Evolutionary conservation across 92 coral and sea anemone species (phyloP).

Genomic region (Phenganax stokvisi): DNA sequence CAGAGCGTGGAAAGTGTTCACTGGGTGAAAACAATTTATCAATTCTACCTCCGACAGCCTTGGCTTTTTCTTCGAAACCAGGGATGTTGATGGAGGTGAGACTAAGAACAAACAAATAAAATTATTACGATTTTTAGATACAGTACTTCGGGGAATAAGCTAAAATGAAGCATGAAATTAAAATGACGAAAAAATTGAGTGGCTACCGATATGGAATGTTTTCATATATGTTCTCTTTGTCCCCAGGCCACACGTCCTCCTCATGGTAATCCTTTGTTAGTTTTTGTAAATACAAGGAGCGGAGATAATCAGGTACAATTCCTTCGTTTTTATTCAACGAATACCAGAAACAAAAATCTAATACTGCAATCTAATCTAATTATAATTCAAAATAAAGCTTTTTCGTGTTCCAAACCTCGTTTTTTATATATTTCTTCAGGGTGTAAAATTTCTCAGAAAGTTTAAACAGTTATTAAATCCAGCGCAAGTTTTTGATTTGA

Average conservation of each 20-base stretch:
- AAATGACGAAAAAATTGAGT: too few species aligned
- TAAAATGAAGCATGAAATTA: too few species aligned
- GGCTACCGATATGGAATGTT: too few species aligned
- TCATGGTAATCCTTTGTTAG: slow-evolving; percentile 79
- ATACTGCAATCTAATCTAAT: too few species aligned
- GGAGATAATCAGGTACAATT: slow-evolving; percentile 90
- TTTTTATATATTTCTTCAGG: slow-evolving; percentile 46
- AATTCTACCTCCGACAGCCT: slow-evolving; percentile 68
- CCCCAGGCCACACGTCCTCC: slow-evolving; percentile 66
- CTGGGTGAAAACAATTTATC: slow-evolving; percentile 80
- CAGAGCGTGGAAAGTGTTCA: slow-evolving; percentile 50
- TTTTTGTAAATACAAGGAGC: slow-evolving; percentile 95
- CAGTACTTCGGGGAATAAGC: background rate
- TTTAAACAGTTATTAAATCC: slow-evolving; percentile 95
- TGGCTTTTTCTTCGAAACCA: slow-evolving; percentile 54
- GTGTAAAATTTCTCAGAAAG: slow-evolving; percentile 93
- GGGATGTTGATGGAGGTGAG: slow-evolving; percentile 61
- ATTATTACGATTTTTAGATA: background rate
- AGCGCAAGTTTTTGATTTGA: slow-evolving; percentile 91
- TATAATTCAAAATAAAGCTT: too few species aligned
- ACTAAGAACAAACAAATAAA: background rate
- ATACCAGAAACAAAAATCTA: background rate
- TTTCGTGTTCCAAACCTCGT: background rate
- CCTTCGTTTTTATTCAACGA: background rate
- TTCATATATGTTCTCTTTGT: background rate